These are phyloP conservation scores for Circaetus gallicus DNA, from an alignment of 2,113 vertebrate species.

Conservation along the genomic window DNA sequence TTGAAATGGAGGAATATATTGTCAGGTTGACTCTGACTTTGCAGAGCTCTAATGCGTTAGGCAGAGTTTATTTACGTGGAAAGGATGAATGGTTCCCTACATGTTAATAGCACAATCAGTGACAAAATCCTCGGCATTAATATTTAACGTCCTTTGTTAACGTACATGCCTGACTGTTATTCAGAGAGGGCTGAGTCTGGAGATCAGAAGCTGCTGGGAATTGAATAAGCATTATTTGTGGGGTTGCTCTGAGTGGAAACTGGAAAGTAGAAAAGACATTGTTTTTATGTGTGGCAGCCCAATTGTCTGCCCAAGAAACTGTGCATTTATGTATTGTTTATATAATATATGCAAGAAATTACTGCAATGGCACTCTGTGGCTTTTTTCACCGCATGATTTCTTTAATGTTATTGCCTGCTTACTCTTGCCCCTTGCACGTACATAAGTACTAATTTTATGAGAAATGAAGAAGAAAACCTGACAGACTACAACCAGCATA, in stretches of 20 bases:
- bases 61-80: slow-evolving; percentile 46
- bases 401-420: neutral
- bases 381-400: neutral
- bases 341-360: neutral
- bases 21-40: neutral
- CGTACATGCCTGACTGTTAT: neutral
- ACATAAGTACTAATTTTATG: neutral
- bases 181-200: slow-evolving; percentile 31
- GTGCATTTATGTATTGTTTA: neutral
- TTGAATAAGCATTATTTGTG: slow-evolving; percentile 33
- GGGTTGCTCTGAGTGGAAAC: neutral
- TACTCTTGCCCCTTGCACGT: neutral
- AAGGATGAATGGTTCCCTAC: slow-evolving; percentile 30
- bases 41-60: neutral
- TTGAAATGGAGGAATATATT: neutral
- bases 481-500: neutral
- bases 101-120: slow-evolving; percentile 22
- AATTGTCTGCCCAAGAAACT: neutral
- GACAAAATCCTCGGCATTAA: slow-evolving; percentile 38
- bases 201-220: slow-evolving; percentile 21
- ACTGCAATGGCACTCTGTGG: neutral
- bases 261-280: neutral
- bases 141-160: slow-evolving; percentile 60
- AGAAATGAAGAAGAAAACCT: neutral
- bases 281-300: neutral